These are phyloP conservation scores for Lacanobia wlatinum DNA, from an alignment of 2,888 invertebrate genomes.

Conservation along the genomic window DNA sequence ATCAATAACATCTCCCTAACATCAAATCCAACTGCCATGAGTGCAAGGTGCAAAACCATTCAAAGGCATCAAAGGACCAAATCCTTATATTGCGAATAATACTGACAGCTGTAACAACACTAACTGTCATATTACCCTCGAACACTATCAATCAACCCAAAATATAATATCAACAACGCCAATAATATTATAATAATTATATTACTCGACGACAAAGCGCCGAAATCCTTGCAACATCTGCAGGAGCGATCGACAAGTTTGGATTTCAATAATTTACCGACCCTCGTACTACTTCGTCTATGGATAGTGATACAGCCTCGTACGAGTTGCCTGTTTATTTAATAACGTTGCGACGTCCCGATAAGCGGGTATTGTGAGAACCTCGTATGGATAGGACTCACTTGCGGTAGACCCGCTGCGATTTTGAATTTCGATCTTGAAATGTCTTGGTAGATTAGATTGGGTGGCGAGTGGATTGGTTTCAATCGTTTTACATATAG, in stretches of 20 bases:
- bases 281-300: conserved; percentile 69
- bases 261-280: conserved; percentile 78
- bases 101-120: conserved; percentile 46
- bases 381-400: conserved; percentile 69
- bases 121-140: conserved; percentile 3
- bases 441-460: conserved; percentile 15
- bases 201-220: conserved; percentile 41
- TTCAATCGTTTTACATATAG: background rate
- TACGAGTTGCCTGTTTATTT: conserved; percentile 84
- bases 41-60: conserved; percentile 18
- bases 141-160: conserved; percentile 23
- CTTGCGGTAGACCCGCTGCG: conserved; percentile 57
- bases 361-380: conserved; percentile 84
- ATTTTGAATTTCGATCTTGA: conserved; percentile 29
- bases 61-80: conserved; percentile 2
- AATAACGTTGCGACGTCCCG: conserved; percentile 84
- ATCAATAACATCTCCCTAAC: background rate
- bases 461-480: conserved; percentile 14
- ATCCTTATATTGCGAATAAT: conserved; percentile 9
- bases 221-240: conserved; percentile 68
- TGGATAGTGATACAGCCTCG: conserved; percentile 72
- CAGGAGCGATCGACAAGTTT: conserved; percentile 70
- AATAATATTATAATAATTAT: conserved; percentile 21
- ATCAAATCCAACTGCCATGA: background rate
- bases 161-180: conserved; percentile 19